Conservation (phyloP, 2,888 invertebrate genomes). For the Leistus spinibarbis region DNA sequence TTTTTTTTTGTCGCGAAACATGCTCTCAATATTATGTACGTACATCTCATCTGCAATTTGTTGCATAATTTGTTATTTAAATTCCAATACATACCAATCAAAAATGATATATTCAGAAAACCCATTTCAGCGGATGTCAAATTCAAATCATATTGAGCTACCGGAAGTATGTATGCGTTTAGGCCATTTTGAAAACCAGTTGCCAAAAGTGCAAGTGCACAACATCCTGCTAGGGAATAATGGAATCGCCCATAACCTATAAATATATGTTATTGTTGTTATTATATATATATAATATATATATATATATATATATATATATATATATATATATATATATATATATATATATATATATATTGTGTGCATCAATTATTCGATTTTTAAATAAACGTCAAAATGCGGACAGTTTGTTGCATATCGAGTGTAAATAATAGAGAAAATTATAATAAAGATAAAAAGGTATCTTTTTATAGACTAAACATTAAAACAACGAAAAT, state of each 20-base stretch:
- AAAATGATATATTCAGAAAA: slow-evolving; percentile 72
- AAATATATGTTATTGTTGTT: too few species aligned
- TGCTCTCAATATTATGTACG: background rate
- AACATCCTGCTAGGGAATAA: slow-evolving; percentile 65
- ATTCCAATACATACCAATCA: slow-evolving; percentile 64
- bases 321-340: background rate
- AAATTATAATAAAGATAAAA: too few species aligned
- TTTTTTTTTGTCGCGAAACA: background rate
- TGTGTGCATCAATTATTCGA: too few species aligned
- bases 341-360: background rate
- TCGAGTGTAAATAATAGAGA: too few species aligned
- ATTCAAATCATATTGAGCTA: slow-evolving; percentile 72
- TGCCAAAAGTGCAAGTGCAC: slow-evolving; percentile 67
- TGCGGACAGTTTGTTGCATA: too few species aligned
- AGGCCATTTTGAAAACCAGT: slow-evolving; percentile 71
- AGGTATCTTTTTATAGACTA: too few species aligned
- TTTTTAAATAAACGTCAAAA: too few species aligned
- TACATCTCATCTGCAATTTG: background rate
- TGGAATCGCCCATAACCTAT: slow-evolving; percentile 75
- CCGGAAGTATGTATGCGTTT: slow-evolving; percentile 74
- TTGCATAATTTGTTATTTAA: background rate
- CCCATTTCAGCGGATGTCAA: slow-evolving; percentile 71
- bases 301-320: background rate
- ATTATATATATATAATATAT: background rate
- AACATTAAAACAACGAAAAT: too few species aligned